Conservation (phyloP, 2,797 vertebrate genomes). For the Pipistrellus kuhlii region DNA sequence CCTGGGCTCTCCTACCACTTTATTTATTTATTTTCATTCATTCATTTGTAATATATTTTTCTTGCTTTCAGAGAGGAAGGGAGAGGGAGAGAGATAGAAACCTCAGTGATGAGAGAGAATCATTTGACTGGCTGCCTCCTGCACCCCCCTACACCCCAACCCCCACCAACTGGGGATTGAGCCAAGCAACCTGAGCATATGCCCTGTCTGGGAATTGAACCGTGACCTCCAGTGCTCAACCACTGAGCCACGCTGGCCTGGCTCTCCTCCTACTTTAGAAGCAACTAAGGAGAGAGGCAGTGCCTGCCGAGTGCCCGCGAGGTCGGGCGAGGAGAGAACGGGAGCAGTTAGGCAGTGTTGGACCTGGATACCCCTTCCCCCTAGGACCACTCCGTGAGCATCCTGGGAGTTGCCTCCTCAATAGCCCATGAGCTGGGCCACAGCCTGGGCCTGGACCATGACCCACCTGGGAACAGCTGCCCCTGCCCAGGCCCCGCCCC, state of each 20-base stretch:
- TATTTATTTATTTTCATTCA: neutral
- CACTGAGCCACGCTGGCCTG: neutral
- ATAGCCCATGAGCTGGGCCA: slow-evolving; percentile 96
- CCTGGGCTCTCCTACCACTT: neutral
- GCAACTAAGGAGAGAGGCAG: neutral
- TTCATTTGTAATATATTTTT: too few relatives aligned
- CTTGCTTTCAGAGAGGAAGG: neutral
- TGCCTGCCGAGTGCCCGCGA: neutral
- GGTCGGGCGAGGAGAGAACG: neutral
- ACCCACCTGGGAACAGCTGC: slow-evolving; percentile 88
- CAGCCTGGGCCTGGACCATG: slow-evolving; percentile 95
- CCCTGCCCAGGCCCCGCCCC: slow-evolving; percentile 89
- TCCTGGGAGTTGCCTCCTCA: slow-evolving; percentile 93
- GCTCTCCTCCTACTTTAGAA: slow-evolving; percentile 24
- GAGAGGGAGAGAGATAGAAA: neutral
- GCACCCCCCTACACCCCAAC: too few relatives aligned
- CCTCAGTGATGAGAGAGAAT: neutral
- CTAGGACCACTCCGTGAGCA: slow-evolving; percentile 94
- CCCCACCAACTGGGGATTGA: too few relatives aligned
- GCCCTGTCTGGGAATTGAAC: too few relatives aligned
- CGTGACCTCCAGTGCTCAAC: too few relatives aligned
- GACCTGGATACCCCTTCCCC: neutral
- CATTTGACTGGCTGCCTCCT: neutral
- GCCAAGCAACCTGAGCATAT: too few relatives aligned
- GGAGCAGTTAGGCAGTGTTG: neutral